These are phyloP conservation scores for Tyria jacobaeae DNA, from an alignment of 2,888 invertebrate species.

Conservation along the genomic window DNA sequence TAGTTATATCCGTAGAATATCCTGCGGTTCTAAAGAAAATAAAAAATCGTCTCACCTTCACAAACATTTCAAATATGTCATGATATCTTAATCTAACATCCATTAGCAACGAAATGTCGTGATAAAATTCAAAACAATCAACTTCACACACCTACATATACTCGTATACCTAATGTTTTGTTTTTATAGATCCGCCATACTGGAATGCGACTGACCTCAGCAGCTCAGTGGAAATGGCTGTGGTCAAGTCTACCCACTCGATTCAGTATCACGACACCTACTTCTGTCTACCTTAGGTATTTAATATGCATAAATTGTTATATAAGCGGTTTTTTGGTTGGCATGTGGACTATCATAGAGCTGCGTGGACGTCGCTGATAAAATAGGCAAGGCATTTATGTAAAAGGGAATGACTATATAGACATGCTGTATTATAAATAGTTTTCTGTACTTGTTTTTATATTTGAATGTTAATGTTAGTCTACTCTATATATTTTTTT, in stretches of 20 bases:
- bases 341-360: conserved; percentile 3
- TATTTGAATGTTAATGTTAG: too few relatives aligned
- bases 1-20: too few relatives aligned
- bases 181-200: conserved; percentile 47
- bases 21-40: not conserved
- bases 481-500: too few relatives aligned
- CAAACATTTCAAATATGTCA: conserved; percentile 6
- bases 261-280: conserved; percentile 52
- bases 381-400: not conserved
- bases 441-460: too few relatives aligned
- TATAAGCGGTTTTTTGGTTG: conserved; percentile 14
- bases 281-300: conserved; percentile 36
- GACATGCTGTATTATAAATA: too few relatives aligned
- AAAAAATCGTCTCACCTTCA: conserved; percentile 8
- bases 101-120: conserved; percentile 12
- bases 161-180: conserved; percentile 15
- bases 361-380: not conserved
- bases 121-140: conserved; percentile 21
- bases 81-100: conserved; percentile 4
- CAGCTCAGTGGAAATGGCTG: conserved; percentile 58
- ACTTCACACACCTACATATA: conserved; percentile 8
- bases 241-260: conserved; percentile 58
- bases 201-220: conserved; percentile 63
- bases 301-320: conserved; percentile 39
- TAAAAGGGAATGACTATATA: not conserved